Conservation (phyloP, 2,888 invertebrate species). For the Euproctis similis region DNA sequence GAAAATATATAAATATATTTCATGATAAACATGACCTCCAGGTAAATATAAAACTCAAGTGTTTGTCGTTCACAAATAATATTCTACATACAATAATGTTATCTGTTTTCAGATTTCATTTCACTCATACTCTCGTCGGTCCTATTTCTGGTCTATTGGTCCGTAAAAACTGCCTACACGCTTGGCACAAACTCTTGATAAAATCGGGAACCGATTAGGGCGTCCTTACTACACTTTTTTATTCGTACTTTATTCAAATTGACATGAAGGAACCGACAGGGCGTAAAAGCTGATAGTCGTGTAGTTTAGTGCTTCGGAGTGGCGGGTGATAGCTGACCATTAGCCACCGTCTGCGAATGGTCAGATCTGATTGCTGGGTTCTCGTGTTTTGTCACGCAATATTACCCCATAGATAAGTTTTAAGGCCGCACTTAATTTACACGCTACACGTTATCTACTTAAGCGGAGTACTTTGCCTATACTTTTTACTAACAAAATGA, state of each 20-base stretch:
- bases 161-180: conserved; percentile 44
- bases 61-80: too few relatives aligned
- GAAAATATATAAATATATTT: too few relatives aligned
- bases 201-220: conserved; percentile 49
- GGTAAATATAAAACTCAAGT: too few relatives aligned
- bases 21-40: too few relatives aligned
- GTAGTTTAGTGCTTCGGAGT: conserved; percentile 43
- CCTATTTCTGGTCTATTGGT: conserved; percentile 29
- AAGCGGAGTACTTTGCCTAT: neutral
- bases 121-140: conserved; percentile 26
- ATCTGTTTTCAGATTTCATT: conserved; percentile 16
- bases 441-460: conserved; percentile 3
- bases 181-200: conserved; percentile 41
- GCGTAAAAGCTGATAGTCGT: conserved; percentile 53
- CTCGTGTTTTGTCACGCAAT: conserved; percentile 61
- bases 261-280: conserved; percentile 45
- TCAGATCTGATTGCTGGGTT: conserved; percentile 49
- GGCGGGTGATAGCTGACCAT: conserved; percentile 35
- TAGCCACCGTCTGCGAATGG: conserved; percentile 29
- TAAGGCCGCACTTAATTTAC: conserved; percentile 24
- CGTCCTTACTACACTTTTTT: conserved; percentile 50
- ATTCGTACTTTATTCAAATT: conserved; percentile 58
- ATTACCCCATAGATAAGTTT: conserved; percentile 37
- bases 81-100: too few relatives aligned
- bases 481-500: too few relatives aligned